Evolutionary conservation across 2,888 invertebrate genomes (phyloP).

Genomic region (Choristoneura rosaceana): DNA sequence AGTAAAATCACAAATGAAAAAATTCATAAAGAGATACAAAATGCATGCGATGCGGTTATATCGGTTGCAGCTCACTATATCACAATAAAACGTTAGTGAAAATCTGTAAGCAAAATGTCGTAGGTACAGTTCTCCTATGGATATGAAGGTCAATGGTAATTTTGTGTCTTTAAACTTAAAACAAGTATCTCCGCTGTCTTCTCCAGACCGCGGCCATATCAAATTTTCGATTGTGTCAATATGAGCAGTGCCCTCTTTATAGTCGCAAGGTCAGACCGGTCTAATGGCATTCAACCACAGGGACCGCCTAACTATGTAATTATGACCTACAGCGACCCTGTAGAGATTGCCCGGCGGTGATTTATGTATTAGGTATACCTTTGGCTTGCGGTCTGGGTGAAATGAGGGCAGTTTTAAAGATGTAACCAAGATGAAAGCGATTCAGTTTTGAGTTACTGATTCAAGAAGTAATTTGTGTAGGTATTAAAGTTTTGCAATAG

Average conservation of each 20-base stretch:
- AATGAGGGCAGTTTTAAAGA: too few species aligned
- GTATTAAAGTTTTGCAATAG: too few species aligned
- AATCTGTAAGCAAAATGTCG: too few species aligned
- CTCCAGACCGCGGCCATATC: slow-evolving; percentile 9
- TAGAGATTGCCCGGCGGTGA: neutral
- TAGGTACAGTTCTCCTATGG: too few species aligned
- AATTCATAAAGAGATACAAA: too few species aligned
- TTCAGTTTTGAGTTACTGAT: too few species aligned
- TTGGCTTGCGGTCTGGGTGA: neutral
- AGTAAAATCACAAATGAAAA: too few species aligned
- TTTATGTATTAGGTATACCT: slow-evolving; percentile 4
- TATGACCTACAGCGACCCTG: slow-evolving; percentile 2
- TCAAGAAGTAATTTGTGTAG: too few species aligned
- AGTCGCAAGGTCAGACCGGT: slow-evolving; percentile 13
- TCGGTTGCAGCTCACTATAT: too few species aligned
- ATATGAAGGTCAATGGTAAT: neutral
- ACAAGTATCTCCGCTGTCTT: neutral
- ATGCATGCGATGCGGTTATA: too few species aligned
- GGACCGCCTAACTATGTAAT: slow-evolving; percentile 7
- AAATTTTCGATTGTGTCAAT: slow-evolving; percentile 36
- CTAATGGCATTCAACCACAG: slow-evolving; percentile 36
- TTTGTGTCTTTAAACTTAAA: neutral
- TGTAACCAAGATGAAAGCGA: too few species aligned
- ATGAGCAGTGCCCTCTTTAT: slow-evolving; percentile 33
- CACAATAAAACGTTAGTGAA: too few species aligned